Evolutionary conservation across 2,797 vertebrate species (phyloP).

Genomic region (Arnoldichthys spilopterus): DNA sequence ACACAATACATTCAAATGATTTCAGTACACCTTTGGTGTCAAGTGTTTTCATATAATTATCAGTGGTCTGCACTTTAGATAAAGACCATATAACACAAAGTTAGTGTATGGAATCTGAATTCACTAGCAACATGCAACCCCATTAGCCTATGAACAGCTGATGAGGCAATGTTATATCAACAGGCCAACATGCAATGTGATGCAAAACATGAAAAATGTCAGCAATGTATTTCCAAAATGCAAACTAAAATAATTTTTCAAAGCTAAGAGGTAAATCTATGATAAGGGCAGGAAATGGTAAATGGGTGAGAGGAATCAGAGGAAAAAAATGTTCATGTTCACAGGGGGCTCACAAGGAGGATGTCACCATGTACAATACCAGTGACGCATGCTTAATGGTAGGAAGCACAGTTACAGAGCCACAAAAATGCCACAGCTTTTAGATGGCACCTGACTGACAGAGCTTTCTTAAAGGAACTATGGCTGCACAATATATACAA

Average conservation of each 20-base stretch:
- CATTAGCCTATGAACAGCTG: conserved; percentile 12
- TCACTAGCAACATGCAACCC: conserved; percentile 10
- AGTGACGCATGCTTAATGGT: conserved; percentile 54
- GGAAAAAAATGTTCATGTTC: conserved; percentile 21
- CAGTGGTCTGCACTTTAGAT: background rate
- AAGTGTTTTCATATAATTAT: background rate
- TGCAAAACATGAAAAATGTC: background rate
- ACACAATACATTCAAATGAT: no score
- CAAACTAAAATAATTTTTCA: background rate
- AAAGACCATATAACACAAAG: background rate
- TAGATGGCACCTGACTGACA: background rate
- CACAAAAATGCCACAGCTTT: conserved; percentile 4
- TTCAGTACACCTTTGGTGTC: no score
- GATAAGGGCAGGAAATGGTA: conserved; percentile 7
- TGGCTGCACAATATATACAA: background rate
- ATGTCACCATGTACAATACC: conserved; percentile 35
- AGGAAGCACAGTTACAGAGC: conserved; percentile 49
- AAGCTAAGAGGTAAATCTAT: background rate
- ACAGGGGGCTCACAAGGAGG: conserved; percentile 40
- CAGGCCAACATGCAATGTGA: conserved; percentile 40
- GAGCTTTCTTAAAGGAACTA: background rate
- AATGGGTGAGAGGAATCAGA: background rate
- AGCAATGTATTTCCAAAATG: background rate
- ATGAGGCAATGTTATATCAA: background rate
- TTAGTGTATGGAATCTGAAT: background rate